These are phyloP conservation scores for Plebejus anna DNA, from an alignment of 2,888 invertebrate genomes.

Conservation along the genomic window DNA sequence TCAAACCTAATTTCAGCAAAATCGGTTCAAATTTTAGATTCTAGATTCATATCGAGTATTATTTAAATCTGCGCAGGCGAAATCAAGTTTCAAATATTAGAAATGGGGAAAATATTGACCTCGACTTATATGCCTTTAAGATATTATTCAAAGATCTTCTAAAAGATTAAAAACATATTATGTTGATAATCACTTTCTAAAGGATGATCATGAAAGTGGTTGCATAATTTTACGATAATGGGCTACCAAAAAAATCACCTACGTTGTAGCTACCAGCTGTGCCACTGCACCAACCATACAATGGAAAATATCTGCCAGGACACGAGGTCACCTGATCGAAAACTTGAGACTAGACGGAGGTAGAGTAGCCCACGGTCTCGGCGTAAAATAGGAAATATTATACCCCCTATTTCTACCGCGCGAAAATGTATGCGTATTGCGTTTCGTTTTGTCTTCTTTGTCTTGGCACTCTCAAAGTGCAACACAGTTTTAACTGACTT, in stretches of 20 bases:
- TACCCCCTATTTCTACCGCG: too few species aligned
- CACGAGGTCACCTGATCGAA: too few species aligned
- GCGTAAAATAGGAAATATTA: too few species aligned
- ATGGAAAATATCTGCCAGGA: background rate
- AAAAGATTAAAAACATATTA: background rate
- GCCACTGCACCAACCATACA: background rate
- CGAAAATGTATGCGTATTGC: too few species aligned
- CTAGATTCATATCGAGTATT: background rate
- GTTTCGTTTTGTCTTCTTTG: too few species aligned
- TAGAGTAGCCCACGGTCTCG: too few species aligned
- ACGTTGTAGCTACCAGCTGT: background rate
- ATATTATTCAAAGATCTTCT: background rate
- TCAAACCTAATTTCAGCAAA: too few species aligned
- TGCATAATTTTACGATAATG: background rate
- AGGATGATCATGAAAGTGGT: background rate
- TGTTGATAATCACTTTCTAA: conserved; percentile 1
- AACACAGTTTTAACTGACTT: too few species aligned
- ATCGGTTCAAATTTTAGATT: too few species aligned
- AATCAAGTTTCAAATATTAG: background rate
- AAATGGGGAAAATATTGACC: background rate
- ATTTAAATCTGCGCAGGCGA: background rate
- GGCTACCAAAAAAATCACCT: background rate
- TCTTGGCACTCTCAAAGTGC: too few species aligned
- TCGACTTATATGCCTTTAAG: background rate
- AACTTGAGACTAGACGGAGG: too few species aligned